A percentile compares a stretch with the other conserved stretches of the same genome.
phyloP scores from a whole-genome alignment of 2,113 vertebrate species.

The Paradoxurus hermaphroditus region DNA sequence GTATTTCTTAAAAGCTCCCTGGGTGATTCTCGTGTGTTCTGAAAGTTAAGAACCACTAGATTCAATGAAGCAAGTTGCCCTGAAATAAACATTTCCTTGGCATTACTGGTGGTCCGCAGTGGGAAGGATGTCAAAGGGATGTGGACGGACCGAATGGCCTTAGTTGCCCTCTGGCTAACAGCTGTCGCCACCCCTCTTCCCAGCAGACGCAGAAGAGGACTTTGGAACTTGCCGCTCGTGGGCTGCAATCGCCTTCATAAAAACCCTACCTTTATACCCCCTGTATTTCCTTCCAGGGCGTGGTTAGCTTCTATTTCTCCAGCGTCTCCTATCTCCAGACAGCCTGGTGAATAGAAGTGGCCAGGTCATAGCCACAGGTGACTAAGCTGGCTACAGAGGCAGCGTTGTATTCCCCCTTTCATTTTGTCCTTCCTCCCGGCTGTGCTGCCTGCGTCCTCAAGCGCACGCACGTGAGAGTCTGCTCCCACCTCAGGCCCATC shows the following conservation, averaged over 20 bases:
- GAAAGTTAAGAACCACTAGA: neutral
- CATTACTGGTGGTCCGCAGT: neutral
- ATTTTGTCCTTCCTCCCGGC: neutral
- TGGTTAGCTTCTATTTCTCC: neutral
- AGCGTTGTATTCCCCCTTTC: neutral
- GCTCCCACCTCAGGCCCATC: neutral
- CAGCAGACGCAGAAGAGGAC: neutral
- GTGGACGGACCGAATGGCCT: neutral
- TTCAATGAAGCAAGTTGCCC: neutral
- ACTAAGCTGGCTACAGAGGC: neutral
- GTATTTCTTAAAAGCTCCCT: neutral
- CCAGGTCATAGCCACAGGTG: neutral
- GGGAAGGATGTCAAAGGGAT: neutral
- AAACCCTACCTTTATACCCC: conserved; percentile 1
- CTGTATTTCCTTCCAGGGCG: conserved; percentile 32
- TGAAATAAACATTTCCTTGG: neutral
- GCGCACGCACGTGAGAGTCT: neutral
- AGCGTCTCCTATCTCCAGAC: neutral
- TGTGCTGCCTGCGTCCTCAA: neutral
- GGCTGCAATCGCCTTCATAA: neutral
- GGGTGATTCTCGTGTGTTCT: neutral
- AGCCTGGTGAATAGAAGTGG: neutral
- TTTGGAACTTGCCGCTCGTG: neutral
- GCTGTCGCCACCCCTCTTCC: neutral
- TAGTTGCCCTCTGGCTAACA: neutral